Evolutionary conservation across 2,797 vertebrate genomes (phyloP).

Genomic region (Sebastolobus altivelis): DNA sequence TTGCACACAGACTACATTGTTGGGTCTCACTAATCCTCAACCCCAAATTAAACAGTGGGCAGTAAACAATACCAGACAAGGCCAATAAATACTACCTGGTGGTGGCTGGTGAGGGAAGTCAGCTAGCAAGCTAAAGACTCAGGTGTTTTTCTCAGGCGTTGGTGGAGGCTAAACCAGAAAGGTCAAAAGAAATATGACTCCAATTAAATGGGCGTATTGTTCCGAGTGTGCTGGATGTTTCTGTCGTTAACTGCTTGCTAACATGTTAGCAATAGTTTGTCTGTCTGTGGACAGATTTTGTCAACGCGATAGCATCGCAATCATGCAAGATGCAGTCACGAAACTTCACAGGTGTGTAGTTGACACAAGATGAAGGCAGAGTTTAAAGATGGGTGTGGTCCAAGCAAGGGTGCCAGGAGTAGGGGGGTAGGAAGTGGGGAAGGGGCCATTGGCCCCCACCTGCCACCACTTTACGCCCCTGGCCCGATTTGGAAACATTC

Average conservation of each 20-base stretch:
- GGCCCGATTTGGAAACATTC: neutral
- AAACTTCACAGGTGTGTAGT: neutral
- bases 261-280: neutral
- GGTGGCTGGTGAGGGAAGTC: neutral
- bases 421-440: neutral
- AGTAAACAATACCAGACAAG: slow-evolving; percentile 1
- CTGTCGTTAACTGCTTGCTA: neutral
- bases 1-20: neutral
- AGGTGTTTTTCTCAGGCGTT: neutral
- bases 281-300: neutral
- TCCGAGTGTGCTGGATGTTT: neutral
- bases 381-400: too few relatives aligned
- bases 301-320: neutral
- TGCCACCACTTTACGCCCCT: neutral
- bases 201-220: neutral
- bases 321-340: neutral
- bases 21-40: neutral
- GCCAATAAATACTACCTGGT: neutral
- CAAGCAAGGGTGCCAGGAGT: neutral
- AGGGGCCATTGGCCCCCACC: neutral
- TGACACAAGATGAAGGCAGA: too few relatives aligned
- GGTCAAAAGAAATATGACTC: neutral
- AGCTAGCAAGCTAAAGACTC: neutral
- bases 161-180: neutral
- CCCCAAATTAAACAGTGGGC: neutral